Conservation (phyloP, 2,797 vertebrate genomes). For the Toxotes lorentzi region DNA sequence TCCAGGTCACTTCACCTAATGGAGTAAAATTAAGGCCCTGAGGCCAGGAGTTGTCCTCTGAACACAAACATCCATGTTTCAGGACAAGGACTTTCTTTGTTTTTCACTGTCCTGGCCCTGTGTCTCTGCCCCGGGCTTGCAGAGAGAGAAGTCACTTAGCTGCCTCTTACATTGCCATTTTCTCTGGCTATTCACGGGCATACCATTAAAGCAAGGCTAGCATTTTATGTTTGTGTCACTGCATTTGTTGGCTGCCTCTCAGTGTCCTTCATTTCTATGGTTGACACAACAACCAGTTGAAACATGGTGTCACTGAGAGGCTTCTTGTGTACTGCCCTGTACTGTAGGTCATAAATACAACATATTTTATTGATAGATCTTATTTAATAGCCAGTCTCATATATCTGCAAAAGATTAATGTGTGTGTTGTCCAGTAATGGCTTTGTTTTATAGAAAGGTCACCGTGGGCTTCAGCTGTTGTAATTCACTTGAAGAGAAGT, state of each 20-base stretch:
- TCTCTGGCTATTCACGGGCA: constrained; percentile 70
- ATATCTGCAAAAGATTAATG: constrained; percentile 5
- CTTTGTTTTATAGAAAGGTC: constrained; percentile 35
- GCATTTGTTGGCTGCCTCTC: constrained; percentile 53
- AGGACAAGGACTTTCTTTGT: constrained; percentile 56
- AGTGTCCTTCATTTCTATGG: constrained; percentile 33
- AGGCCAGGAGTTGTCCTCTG: constrained; percentile 56
- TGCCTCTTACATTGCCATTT: constrained; percentile 77
- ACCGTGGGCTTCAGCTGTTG: not conserved
- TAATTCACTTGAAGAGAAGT: constrained; percentile 12
- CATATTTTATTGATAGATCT: constrained; percentile 22
- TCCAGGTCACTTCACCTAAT: constrained; percentile 82
- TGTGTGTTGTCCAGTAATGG: constrained; percentile 13
- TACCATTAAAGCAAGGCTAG: constrained; percentile 72
- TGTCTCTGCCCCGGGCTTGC: constrained; percentile 56
- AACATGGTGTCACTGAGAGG: constrained; percentile 18
- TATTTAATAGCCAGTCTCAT: constrained; percentile 6
- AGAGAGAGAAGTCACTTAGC: constrained; percentile 75
- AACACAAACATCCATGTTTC: constrained; percentile 64
- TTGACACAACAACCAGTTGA: constrained; percentile 46
- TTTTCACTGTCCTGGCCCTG: constrained; percentile 39
- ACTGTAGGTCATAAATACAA: constrained; percentile 11
- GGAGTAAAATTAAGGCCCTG: constrained; percentile 60
- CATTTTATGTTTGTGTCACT: constrained; percentile 77
- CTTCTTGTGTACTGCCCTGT: not conserved